These are phyloP conservation scores for Melinopterus prodromus DNA, from an alignment of 2,888 invertebrate genomes.

Conservation along the genomic window DNA sequence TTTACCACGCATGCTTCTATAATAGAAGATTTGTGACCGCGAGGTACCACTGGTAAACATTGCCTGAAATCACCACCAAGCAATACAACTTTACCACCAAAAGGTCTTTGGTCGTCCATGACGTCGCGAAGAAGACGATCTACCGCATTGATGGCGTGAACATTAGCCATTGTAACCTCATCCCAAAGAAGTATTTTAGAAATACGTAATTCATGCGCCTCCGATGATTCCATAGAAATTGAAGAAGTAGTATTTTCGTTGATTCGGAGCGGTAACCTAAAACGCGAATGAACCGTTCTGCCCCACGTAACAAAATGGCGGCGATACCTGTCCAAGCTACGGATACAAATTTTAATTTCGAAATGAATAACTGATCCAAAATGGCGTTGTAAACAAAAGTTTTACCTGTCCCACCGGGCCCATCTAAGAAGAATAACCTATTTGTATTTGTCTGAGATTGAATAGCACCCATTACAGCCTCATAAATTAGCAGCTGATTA, in stretches of 20 bases:
- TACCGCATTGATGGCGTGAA: conserved; percentile 27
- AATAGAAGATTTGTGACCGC: neutral
- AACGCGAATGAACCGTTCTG: conserved; percentile 55
- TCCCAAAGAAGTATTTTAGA: conserved; percentile 39
- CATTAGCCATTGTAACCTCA: conserved; percentile 39
- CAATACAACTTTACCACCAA: conserved; percentile 40
- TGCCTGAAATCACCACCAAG: conserved; percentile 44
- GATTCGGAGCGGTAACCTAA: conserved; percentile 47
- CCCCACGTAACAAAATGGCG: conserved; percentile 50
- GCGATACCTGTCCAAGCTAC: conserved; percentile 54
- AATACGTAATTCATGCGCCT: conserved; percentile 23
- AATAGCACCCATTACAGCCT: neutral
- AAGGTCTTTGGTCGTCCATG: conserved; percentile 23
- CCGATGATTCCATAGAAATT: conserved; percentile 25
- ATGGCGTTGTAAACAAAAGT: conserved; percentile 48
- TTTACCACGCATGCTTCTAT: neutral
- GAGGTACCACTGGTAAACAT: conserved; percentile 33
- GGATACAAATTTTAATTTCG: conserved; percentile 26
- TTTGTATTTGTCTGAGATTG: neutral
- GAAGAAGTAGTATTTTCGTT: conserved; percentile 27
- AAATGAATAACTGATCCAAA: neutral
- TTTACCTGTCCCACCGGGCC: conserved; percentile 58
- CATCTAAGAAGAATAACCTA: conserved; percentile 49
- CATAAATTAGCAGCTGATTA: neutral
- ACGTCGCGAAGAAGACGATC: conserved; percentile 35